Conservation (phyloP, 2,888 invertebrate genomes). For the Brachypterus glaber region DNA sequence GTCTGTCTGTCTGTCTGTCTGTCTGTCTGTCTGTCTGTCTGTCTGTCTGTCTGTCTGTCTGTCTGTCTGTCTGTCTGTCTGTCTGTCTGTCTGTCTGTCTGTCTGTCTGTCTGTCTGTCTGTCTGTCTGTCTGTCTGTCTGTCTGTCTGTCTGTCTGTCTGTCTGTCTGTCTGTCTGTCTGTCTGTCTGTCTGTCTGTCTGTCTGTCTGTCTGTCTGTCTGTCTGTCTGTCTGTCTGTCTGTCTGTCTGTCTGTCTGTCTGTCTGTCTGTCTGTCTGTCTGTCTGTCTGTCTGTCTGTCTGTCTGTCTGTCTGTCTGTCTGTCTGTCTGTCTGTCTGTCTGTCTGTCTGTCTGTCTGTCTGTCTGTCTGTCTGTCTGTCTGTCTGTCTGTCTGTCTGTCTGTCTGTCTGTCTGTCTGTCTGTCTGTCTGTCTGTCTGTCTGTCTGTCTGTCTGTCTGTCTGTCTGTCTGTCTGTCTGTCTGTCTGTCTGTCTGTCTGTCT, state of each 20-base stretch:
- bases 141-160: conserved; percentile 3
- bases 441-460: conserved; percentile 2
- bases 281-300: conserved; percentile 2
- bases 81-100: conserved; percentile 1
- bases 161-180: background rate
- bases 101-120: conserved; percentile 1
- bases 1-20: too few species aligned
- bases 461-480: background rate
- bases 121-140: conserved; percentile 1
- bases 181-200: conserved; percentile 2
- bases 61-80: conserved; percentile 1
- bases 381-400: too few species aligned
- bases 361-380: too few species aligned
- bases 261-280: conserved; percentile 2
- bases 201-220: conserved; percentile 2
- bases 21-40: too few species aligned
- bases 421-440: conserved; percentile 6
- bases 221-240: conserved; percentile 3
- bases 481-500: background rate
- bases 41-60: too few species aligned
- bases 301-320: background rate
- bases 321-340: background rate
- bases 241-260: conserved; percentile 4
- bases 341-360: too few species aligned
- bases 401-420: background rate